A percentile compares a stretch with the other conserved stretches of the same genome.
Evolutionary conservation across 2,113 vertebrate species (phyloP).

Genomic region (Scopus umbretta): DNA sequence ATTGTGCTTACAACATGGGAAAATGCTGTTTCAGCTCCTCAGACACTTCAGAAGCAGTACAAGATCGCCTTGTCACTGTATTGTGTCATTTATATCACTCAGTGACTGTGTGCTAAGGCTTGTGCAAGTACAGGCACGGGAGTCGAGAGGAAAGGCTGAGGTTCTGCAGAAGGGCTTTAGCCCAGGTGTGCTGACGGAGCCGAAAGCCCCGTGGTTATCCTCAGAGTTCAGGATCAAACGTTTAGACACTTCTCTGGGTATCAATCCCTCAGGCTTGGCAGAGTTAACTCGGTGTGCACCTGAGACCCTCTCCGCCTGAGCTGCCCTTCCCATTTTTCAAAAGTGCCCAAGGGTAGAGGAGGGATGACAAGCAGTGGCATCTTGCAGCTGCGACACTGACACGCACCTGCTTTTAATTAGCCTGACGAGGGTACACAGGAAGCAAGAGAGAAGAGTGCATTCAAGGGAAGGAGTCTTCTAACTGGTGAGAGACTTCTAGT

Average conservation of each 20-base stretch:
- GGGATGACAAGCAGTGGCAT: background rate
- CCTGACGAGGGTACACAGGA: background rate
- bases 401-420: background rate
- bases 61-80: rapidly evolving
- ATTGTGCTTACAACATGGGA: background rate
- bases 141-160: rapidly evolving
- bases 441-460: background rate
- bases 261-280: background rate
- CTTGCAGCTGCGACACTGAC: background rate
- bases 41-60: rapidly evolving
- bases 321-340: background rate
- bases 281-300: background rate
- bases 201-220: background rate
- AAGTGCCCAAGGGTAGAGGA: background rate
- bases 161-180: background rate
- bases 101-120: rapidly evolving
- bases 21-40: background rate
- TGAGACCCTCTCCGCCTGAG: background rate
- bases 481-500: background rate
- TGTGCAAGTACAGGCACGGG: background rate
- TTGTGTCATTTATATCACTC: rapidly evolving
- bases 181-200: rapidly evolving
- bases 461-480: background rate
- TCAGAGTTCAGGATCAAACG: background rate
- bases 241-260: rapidly evolving